These are phyloP conservation scores for Apodemus speciosus DNA, from an alignment of 2,113 vertebrate genomes.

Conservation along the genomic window DNA sequence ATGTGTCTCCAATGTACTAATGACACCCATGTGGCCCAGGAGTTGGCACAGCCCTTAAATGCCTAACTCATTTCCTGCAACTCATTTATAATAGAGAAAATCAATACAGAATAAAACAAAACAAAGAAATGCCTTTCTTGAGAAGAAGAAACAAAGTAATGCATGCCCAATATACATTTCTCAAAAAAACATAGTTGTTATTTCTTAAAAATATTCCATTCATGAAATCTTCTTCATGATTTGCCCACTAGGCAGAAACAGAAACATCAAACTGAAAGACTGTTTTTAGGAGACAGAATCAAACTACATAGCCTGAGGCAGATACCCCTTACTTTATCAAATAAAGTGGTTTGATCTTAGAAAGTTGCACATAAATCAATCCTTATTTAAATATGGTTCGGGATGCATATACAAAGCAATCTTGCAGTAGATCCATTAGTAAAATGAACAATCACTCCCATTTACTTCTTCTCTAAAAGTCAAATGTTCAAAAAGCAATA, in stretches of 20 bases:
- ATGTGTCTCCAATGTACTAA: neutral
- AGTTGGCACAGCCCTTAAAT: constrained; percentile 15
- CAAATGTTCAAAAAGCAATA: constrained; percentile 49
- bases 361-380: constrained; percentile 54
- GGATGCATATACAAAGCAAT: constrained; percentile 49
- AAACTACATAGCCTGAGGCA: constrained; percentile 23
- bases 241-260: constrained; percentile 29
- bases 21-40: neutral
- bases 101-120: constrained; percentile 19
- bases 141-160: constrained; percentile 30
- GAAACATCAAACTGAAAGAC: constrained; percentile 27
- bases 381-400: constrained; percentile 54
- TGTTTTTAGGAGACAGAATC: constrained; percentile 30
- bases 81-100: constrained; percentile 49
- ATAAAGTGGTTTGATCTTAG: constrained; percentile 61
- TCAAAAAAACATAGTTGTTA: constrained; percentile 29
- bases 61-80: constrained; percentile 38
- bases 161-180: constrained; percentile 14
- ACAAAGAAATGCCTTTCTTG: neutral
- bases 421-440: constrained; percentile 27
- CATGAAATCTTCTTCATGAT: constrained; percentile 27
- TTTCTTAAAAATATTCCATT: constrained; percentile 55
- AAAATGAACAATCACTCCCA: constrained; percentile 53
- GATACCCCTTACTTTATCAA: constrained; percentile 43
- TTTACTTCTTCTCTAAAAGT: constrained; percentile 49